Conservation (phyloP, 92 coral and sea anemone species). For the Siderastrea siderea region DNA sequence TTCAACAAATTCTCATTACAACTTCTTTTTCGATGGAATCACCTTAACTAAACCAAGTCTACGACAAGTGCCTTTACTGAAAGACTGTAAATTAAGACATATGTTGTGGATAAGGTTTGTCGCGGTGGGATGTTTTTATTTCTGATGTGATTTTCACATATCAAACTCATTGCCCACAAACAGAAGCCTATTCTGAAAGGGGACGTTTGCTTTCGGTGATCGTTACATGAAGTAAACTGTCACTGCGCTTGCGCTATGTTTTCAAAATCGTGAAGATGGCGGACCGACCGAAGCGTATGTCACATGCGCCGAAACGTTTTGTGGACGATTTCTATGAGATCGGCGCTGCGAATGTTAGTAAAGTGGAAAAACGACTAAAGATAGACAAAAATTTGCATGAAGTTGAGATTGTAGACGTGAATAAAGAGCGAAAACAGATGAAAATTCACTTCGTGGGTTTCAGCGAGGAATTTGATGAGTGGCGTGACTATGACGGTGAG, state of each 20-base stretch:
- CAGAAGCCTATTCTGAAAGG: no score
- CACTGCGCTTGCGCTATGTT: background rate
- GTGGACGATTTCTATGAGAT: background rate
- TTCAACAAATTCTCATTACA: no score
- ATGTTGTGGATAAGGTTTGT: no score
- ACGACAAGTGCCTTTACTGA: no score
- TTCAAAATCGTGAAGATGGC: background rate
- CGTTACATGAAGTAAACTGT: background rate
- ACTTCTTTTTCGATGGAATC: no score
- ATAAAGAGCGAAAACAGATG: background rate
- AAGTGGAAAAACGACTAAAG: background rate
- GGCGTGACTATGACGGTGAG: conserved; percentile 13
- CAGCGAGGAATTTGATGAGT: conserved; percentile 9
- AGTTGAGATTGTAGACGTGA: background rate
- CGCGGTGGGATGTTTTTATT: no score
- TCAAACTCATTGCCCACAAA: no score
- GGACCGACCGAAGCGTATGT: background rate
- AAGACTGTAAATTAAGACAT: no score
- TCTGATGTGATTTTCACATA: no score
- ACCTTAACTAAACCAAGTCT: no score
- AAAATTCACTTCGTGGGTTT: conserved; percentile 9
- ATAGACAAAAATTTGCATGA: background rate
- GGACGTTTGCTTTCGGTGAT: background rate
- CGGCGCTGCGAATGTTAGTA: no score
- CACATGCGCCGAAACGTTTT: background rate